Evolutionary conservation across 2,797 vertebrate genomes (phyloP).

Genomic region (Phrynocephalus guinanensis): DNA sequence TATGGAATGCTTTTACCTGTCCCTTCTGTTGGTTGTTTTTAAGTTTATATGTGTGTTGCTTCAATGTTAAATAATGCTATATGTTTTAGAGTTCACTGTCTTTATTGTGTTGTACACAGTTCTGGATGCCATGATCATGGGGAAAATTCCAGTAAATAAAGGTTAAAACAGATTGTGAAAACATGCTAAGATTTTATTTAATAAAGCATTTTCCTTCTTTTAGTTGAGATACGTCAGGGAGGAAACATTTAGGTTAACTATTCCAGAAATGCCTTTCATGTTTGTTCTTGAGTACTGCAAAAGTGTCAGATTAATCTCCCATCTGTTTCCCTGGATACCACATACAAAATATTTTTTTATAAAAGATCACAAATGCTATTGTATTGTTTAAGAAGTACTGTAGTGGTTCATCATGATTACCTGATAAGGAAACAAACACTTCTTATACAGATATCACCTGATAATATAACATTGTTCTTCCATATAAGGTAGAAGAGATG

Average conservation of each 20-base stretch:
- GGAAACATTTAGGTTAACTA: background rate
- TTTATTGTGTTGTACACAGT: background rate
- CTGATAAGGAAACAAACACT: background rate
- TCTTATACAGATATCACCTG: background rate
- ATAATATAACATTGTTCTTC: background rate
- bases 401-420: background rate
- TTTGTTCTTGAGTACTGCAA: background rate
- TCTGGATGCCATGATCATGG: no score
- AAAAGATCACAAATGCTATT: background rate
- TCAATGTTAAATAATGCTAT: background rate
- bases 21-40: background rate
- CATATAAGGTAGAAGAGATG: no score
- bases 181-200: background rate
- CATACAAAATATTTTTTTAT: background rate
- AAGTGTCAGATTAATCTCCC: background rate
- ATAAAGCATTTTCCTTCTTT: background rate
- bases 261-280: background rate
- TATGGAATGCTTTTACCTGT: background rate
- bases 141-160: background rate
- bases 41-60: background rate
- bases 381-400: background rate
- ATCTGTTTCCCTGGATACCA: background rate
- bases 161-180: background rate
- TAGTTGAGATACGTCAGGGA: background rate
- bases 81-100: background rate